phyloP scores from a whole-genome alignment of 2,888 invertebrate species.

The Penaeus monodon region DNA sequence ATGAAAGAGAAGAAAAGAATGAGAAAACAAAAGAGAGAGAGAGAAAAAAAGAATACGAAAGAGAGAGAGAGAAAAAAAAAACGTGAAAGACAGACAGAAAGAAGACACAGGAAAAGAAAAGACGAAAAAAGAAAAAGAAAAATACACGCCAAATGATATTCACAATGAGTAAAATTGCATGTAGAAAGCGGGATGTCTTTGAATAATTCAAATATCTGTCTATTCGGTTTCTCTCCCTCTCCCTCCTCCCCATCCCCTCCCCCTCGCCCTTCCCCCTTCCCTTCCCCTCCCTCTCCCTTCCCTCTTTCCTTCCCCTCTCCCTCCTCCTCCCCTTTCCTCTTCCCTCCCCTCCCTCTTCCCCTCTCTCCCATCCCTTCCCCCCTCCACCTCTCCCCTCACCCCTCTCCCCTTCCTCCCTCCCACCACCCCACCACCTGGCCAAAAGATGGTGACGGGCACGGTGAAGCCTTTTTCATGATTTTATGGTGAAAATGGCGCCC shows the following conservation, averaged over 20 bases:
- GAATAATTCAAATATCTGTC: not conserved
- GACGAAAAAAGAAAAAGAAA: no score
- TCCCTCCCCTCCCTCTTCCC: no score
- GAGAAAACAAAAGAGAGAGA: no score
- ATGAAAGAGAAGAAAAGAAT: not conserved
- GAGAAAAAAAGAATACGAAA: no score
- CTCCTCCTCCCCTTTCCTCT: no score
- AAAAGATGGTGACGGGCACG: not conserved
- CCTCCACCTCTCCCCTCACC: not conserved
- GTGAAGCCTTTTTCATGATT: not conserved
- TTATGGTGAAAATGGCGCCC: not conserved
- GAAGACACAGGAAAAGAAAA: no score
- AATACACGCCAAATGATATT: no score
- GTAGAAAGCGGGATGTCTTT: not conserved
- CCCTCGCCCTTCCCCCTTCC: not conserved
- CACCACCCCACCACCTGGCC: not conserved
- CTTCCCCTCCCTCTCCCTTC: not conserved
- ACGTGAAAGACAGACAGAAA: no score
- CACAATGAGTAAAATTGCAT: no score
- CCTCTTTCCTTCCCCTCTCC: no score
- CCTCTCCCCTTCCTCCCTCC: not conserved
- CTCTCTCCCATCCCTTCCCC: not conserved
- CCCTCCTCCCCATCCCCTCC: no score
- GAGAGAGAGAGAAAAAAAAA: no score
- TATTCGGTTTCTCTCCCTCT: not conserved